phyloP scores from a whole-genome alignment of 2,888 invertebrate species.

The Scaptomyza flava region DNA sequence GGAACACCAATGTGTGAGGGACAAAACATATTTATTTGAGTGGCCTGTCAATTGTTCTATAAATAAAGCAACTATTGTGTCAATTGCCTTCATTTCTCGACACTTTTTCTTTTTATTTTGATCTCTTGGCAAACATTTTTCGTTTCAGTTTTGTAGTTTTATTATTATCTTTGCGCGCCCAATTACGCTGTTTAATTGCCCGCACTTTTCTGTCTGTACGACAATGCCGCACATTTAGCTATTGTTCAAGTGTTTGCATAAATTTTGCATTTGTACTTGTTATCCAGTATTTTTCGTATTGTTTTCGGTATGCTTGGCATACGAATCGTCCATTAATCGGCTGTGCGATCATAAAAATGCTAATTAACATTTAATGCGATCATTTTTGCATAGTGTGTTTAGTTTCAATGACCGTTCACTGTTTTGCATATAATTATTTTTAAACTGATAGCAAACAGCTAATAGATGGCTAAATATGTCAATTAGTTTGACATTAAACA shows the following conservation, averaged over 20 bases:
- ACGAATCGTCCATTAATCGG: constrained; percentile 63
- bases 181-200: constrained; percentile 57
- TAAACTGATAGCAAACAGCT: constrained; percentile 13
- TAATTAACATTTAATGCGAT: constrained; percentile 59
- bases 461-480: constrained; percentile 33
- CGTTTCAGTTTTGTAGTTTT: background rate
- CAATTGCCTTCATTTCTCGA: constrained; percentile 61
- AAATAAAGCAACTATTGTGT: constrained; percentile 60
- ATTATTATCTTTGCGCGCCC: constrained; percentile 30
- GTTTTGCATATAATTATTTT: constrained; percentile 26
- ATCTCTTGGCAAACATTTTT: constrained; percentile 3
- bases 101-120: constrained; percentile 3
- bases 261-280: constrained; percentile 7
- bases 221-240: constrained; percentile 34
- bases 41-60: constrained; percentile 71
- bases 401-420: constrained; percentile 26
- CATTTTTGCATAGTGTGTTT: constrained; percentile 25
- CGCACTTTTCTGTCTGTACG: constrained; percentile 1
- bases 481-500: constrained; percentile 14
- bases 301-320: constrained; percentile 49
- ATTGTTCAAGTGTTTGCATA: constrained; percentile 27
- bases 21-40: constrained; percentile 50
- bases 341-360: constrained; percentile 65
- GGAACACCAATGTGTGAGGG: constrained; percentile 20
- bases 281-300: constrained; percentile 32